phyloP scores from a whole-genome alignment of 1,140 invertebrate genomes.

The Condylostylus longicornis region DNA sequence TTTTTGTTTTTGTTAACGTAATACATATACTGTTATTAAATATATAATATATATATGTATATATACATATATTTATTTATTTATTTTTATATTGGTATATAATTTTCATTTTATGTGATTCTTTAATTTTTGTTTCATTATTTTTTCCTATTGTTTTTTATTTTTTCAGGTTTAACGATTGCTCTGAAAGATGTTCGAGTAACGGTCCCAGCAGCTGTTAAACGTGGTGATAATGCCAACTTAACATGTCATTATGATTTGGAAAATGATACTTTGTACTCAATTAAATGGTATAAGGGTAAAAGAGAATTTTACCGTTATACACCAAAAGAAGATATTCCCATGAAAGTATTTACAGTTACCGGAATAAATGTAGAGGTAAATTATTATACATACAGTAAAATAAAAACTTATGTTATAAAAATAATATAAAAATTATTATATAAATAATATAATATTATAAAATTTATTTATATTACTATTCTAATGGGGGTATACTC shows the following conservation, averaged over 20 bases:
- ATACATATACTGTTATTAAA: no score
- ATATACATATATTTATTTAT: no score
- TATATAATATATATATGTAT: no score
- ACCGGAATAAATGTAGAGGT: constrained; percentile 53
- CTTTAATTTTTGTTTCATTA: neutral
- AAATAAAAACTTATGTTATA: no score
- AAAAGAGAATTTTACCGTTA: constrained; percentile 53
- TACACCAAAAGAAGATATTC: constrained; percentile 46
- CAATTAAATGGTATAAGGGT: constrained; percentile 70
- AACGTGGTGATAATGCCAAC: constrained; percentile 48
- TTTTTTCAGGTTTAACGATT: constrained; percentile 25
- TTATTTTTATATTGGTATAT: no score
- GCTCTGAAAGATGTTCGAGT: constrained; percentile 49
- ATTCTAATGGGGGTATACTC: no score
- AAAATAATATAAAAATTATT: no score
- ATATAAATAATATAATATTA: no score
- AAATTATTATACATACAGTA: constrained; percentile 35
- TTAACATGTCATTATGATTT: constrained; percentile 64
- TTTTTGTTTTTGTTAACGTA: no score
- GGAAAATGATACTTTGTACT: constrained; percentile 60
- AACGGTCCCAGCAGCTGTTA: constrained; percentile 51
- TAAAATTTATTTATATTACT: no score
- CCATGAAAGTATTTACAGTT: constrained; percentile 49
- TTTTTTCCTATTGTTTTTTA: constrained; percentile 6
- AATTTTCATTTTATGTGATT: no score